Evolutionary conservation across 2,888 invertebrate species (phyloP).

Genomic region (Molorchus minor): DNA sequence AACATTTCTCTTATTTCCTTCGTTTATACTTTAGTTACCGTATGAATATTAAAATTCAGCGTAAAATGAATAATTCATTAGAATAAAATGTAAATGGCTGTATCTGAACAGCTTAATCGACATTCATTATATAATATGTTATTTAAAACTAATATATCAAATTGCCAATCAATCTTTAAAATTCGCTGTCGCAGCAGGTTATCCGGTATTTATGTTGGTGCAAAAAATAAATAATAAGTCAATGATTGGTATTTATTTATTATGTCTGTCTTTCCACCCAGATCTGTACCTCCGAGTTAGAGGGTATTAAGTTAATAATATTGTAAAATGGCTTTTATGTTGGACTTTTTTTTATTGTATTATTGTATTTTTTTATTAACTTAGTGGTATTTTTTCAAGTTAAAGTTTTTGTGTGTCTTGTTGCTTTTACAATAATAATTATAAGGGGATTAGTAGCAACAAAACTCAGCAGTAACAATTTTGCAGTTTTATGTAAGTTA

Average conservation of each 20-base stretch:
- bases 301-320: too few relatives aligned
- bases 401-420: too few relatives aligned
- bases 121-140: slow-evolving; percentile 18
- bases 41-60: slow-evolving; percentile 19
- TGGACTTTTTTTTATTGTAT: too few relatives aligned
- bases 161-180: slow-evolving; percentile 22
- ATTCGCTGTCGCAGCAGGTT: slow-evolving; percentile 10
- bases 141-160: slow-evolving; percentile 20
- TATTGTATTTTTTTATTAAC: too few relatives aligned
- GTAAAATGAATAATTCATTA: slow-evolving; percentile 25
- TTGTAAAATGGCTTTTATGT: too few relatives aligned
- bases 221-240: not conserved
- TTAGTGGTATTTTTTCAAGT: too few relatives aligned
- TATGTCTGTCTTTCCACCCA: not conserved
- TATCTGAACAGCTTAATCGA: slow-evolving; percentile 14
- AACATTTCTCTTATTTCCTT: slow-evolving; percentile 6
- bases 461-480: too few relatives aligned
- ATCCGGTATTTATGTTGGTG: slow-evolving; percentile 6
- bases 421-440: too few relatives aligned
- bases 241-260: not conserved
- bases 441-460: too few relatives aligned
- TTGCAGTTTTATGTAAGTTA: too few relatives aligned
- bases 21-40: slow-evolving; percentile 13
- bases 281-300: not conserved
- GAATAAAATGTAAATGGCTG: slow-evolving; percentile 6